Percentiles rank a stretch among this genome's conserved stretches.
phyloP scores from a whole-genome alignment of 1,140 invertebrate genomes.

The Colletes latitarsis region DNA sequence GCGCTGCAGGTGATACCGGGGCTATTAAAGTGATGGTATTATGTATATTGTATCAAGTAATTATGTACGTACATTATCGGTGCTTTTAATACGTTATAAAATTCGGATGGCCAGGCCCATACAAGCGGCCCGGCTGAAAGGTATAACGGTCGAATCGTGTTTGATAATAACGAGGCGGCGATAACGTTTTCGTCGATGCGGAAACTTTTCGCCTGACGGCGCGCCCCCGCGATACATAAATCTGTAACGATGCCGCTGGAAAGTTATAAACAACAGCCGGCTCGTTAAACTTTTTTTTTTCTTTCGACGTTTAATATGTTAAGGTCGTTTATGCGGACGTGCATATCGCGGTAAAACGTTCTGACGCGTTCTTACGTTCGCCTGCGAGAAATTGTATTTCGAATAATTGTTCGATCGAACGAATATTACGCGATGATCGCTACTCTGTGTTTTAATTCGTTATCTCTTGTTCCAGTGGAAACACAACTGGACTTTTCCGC shows the following conservation, averaged over 20 bases:
- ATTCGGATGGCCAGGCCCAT: conserved; percentile 34
- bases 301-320: conserved; percentile 28
- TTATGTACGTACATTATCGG: conserved; percentile 54
- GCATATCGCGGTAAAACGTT: too few species aligned
- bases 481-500: too few species aligned
- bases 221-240: conserved; percentile 3
- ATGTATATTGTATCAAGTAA: conserved; percentile 58
- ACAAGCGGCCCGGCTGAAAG: conserved; percentile 23
- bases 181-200: conserved; percentile 44
- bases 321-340: neutral
- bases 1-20: conserved; percentile 36
- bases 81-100: conserved; percentile 62
- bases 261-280: conserved; percentile 6
- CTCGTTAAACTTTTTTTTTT: neutral
- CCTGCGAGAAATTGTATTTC: too few species aligned
- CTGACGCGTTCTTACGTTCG: too few species aligned
- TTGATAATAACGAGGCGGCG: conserved; percentile 54
- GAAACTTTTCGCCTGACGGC: conserved; percentile 43
- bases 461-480: too few species aligned
- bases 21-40: conserved; percentile 62
- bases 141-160: conserved; percentile 54
- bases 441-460: too few species aligned
- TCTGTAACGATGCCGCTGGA: conserved; percentile 2
- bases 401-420: too few species aligned
- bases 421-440: too few species aligned